Conservation (phyloP, 2,113 vertebrate species). For the Lates calcarifer region DNA sequence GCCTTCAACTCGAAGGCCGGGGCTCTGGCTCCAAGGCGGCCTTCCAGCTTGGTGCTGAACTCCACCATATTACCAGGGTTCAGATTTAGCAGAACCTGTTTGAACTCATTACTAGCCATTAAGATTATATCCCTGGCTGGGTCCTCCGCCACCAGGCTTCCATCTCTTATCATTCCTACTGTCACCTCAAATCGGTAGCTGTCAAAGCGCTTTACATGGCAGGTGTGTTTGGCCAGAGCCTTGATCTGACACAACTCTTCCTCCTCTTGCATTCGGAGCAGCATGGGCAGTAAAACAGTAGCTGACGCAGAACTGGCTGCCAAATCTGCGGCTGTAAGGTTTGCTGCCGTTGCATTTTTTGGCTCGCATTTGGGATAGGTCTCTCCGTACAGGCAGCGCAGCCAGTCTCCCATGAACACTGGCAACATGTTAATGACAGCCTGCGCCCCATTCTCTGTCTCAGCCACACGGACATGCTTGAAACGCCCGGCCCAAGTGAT, state of each 20-base stretch:
- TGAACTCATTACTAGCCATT: conserved; percentile 94
- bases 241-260: conserved; percentile 93
- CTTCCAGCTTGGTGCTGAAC: conserved; percentile 95
- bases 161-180: conserved; percentile 86
- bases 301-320: not conserved
- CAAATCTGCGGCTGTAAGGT: conserved; percentile 45
- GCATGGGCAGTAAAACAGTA: conserved; percentile 24
- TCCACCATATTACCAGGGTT: conserved; percentile 91
- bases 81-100: conserved; percentile 89
- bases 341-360: conserved; percentile 70
- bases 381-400: conserved; percentile 96
- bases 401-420: conserved; percentile 90
- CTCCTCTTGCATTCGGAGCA: conserved; percentile 82
- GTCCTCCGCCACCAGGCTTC: conserved; percentile 79
- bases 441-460: conserved; percentile 95
- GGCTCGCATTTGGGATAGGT: conserved; percentile 90
- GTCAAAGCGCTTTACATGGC: conserved; percentile 95
- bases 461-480: conserved; percentile 90
- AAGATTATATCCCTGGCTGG: conserved; percentile 91
- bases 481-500: conserved; percentile 95
- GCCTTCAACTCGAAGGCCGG: conserved; percentile 96
- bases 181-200: conserved; percentile 95
- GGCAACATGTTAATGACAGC: conserved; percentile 94
- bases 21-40: conserved; percentile 91
- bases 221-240: conserved; percentile 89